phyloP scores from a whole-genome alignment of 2,888 invertebrate genomes.

The Parnassius glacialis region DNA sequence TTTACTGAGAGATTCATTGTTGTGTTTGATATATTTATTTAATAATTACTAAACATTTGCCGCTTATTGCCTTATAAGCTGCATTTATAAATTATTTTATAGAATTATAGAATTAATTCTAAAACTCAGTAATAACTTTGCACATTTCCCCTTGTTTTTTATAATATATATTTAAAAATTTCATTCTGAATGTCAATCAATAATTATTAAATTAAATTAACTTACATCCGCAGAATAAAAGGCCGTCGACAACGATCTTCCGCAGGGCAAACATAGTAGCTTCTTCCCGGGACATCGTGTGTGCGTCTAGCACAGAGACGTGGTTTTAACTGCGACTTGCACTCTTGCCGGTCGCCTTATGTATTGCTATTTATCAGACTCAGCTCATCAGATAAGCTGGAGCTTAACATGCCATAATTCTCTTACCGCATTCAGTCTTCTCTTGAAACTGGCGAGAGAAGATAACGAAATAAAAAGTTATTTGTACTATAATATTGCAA shows the following conservation, averaged over 20 bases:
- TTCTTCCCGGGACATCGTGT: slow-evolving; percentile 46
- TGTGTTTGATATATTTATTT: too few relatives aligned
- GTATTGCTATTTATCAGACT: slow-evolving; percentile 18
- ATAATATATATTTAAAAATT: not conserved
- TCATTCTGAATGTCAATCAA: not conserved
- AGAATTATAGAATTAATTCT: too few relatives aligned
- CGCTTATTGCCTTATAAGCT: too few relatives aligned
- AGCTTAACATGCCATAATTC: not conserved
- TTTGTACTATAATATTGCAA: too few relatives aligned
- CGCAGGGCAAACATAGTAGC: slow-evolving; percentile 47
- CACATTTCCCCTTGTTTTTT: not conserved
- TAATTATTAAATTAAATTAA: slow-evolving; percentile 28
- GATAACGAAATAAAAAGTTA: too few relatives aligned
- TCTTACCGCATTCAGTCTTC: too few relatives aligned
- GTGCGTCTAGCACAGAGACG: slow-evolving; percentile 5
- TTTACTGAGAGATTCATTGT: too few relatives aligned
- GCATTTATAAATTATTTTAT: too few relatives aligned
- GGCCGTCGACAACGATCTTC: slow-evolving; percentile 59
- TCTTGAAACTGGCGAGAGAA: too few relatives aligned
- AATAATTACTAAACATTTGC: too few relatives aligned
- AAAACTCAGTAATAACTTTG: too few relatives aligned
- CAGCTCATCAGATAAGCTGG: slow-evolving; percentile 10
- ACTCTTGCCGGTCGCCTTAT: slow-evolving; percentile 20
- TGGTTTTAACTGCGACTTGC: slow-evolving; percentile 9
- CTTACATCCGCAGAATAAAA: slow-evolving; percentile 58